Evolutionary conservation across 1,140 invertebrate genomes (phyloP), one percentile per base, ranked within the genome.

Genomic region (Drosophila micromelanica): DNA sequence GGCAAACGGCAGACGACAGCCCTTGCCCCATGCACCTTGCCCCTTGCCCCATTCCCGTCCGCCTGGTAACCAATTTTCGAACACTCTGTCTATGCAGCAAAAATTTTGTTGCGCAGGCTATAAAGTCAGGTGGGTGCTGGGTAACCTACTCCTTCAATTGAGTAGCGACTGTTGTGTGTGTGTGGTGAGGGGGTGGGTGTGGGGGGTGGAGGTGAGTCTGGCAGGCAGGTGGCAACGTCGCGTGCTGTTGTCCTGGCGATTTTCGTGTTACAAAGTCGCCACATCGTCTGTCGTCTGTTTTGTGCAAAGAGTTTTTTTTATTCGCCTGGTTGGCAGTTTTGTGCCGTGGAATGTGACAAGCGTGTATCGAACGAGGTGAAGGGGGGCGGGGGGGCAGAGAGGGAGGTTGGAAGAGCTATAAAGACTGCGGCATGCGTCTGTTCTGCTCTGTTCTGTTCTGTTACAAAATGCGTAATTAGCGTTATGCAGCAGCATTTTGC

Each of bases 401-500:
- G 40, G 17, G 49, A 17, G 17, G 17, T 17, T 17, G 17, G 17
- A 17, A 2, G 46, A 3, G 15, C 8, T 11, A 11, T 40, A 12
- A 37, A 37, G n/a, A 7, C 23, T 79, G 69, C 72, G 73, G 75
- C 77, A 77, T 80, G 67, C 62, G 73, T 57, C 73, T 63, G 78
- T 63, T 38, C 12, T 45, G 27, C 23, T 27, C 20, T 1, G n/a
- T n/a, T 17, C 17, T 17, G 20, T 23, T 23, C 27, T 42, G 32
- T 42, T 85, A 74, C 80, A 85, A 85, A 86, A 86, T 86, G 81
- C 81, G 81, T 86, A 86, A 86, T 86, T 86, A 86, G 81, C 81
- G 81, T 86, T 86, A 78, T 81, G 78, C 64, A 62, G 61, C 69
- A 57, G 73, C 64, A 80, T 85, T 85, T 85, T 46, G 43, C 48